A percentile compares a stretch with the other conserved stretches of the same genome.
These are phyloP conservation scores for Netelia melanura DNA, from an alignment of 2,888 invertebrate genomes.

Conservation along the genomic window DNA sequence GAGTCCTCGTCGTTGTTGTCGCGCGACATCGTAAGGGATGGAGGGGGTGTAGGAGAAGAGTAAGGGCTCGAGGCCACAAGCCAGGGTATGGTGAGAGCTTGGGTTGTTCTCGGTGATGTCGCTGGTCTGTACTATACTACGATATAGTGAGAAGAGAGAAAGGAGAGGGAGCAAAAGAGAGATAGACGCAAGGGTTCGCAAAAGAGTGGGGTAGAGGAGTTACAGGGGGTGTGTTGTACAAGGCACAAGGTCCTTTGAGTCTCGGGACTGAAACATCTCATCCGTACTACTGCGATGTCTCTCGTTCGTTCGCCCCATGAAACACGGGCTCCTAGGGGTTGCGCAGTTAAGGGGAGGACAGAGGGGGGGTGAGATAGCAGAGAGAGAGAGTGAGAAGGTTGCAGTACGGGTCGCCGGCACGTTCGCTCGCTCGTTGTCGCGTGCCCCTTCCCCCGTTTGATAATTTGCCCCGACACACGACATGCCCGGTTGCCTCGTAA, in stretches of 20 bases:
- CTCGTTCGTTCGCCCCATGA: constrained; percentile 64
- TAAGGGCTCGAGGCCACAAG: background rate
- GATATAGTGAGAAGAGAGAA: constrained; percentile 12
- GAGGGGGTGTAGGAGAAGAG: background rate
- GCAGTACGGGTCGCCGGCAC: constrained; percentile 49
- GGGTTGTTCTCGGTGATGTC: too few species aligned
- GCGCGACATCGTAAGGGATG: background rate
- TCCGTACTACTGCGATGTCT: constrained; percentile 77
- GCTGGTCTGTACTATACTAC: too few species aligned
- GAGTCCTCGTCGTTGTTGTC: constrained; percentile 1
- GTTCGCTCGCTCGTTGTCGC: constrained; percentile 42
- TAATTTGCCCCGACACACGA: constrained; percentile 22
- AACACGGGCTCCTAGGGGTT: constrained; percentile 25
- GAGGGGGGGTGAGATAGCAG: background rate
- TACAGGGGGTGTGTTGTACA: constrained; percentile 43
- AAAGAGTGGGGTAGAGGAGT: background rate
- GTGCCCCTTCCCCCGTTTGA: constrained; percentile 31
- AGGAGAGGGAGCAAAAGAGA: background rate
- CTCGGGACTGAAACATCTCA: constrained; percentile 78
- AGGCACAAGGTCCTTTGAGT: constrained; percentile 79
- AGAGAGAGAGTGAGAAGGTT: constrained; percentile 17
- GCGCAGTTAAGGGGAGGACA: background rate
- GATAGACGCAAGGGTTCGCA: too few species aligned
- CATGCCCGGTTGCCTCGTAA: constrained; percentile 71
- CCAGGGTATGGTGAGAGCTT: background rate